phyloP scores from a whole-genome alignment of 2,797 vertebrate genomes.

The Halcyon leucocephala region DNA sequence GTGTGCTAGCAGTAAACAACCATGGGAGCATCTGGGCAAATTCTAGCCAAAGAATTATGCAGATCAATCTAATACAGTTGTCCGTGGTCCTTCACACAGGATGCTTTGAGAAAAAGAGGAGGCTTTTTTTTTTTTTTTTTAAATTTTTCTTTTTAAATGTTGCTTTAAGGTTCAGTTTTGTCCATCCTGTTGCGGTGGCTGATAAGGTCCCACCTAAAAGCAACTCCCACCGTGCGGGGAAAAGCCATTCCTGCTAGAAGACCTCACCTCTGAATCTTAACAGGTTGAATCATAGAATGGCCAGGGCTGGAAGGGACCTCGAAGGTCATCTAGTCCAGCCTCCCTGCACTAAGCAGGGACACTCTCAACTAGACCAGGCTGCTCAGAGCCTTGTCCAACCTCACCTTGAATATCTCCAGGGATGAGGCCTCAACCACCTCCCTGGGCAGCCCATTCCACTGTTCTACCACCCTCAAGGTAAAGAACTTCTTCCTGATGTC shows the following conservation, averaged over 20 bases:
- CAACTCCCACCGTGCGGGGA: background rate
- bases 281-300: background rate
- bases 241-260: background rate
- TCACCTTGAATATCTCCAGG: too few species aligned
- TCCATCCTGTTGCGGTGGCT: background rate
- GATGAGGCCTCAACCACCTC: too few species aligned
- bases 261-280: background rate
- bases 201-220: background rate
- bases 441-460: too few species aligned
- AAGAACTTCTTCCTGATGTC: too few species aligned
- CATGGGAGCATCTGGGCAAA: background rate
- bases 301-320: too few species aligned
- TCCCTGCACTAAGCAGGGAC: too few species aligned
- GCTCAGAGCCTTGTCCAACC: too few species aligned
- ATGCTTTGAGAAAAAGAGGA: background rate
- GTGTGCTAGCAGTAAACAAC: background rate
- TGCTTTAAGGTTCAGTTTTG: background rate
- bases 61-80: background rate
- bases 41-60: background rate
- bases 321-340: too few species aligned
- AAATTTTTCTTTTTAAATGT: background rate
- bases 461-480: too few species aligned
- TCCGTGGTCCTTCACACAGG: too few species aligned
- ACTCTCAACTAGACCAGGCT: too few species aligned
- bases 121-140: too few species aligned